Evolutionary conservation across 2,888 invertebrate species (phyloP).

Genomic region (Mesorhabditis spiculigera): DNA sequence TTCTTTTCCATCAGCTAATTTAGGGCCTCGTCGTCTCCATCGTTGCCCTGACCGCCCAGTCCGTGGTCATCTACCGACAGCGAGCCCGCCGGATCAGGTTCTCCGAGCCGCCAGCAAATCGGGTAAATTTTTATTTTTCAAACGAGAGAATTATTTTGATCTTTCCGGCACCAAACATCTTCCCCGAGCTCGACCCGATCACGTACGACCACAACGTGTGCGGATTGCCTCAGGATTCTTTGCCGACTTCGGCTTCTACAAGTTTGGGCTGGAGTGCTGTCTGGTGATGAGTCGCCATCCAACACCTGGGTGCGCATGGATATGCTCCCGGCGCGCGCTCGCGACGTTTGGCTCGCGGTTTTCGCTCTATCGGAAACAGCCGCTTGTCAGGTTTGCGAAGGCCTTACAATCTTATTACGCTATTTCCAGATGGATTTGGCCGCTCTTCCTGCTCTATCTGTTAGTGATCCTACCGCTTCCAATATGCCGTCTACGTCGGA

Average conservation of each 20-base stretch:
- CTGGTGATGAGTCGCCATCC: slow-evolving; percentile 79
- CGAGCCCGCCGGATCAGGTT: slow-evolving; percentile 30
- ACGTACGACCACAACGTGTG: slow-evolving; percentile 80
- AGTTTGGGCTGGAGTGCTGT: slow-evolving; percentile 90
- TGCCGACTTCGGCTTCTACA: slow-evolving; percentile 90
- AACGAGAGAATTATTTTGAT: not conserved
- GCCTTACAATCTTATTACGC: not conserved
- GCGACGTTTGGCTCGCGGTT: slow-evolving; percentile 66
- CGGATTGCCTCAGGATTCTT: slow-evolving; percentile 80
- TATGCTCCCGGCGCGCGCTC: slow-evolving; percentile 59
- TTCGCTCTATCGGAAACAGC: slow-evolving; percentile 75
- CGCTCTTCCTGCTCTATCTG: slow-evolving; percentile 76
- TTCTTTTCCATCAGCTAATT: slow-evolving; percentile 15
- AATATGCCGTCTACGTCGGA: slow-evolving; percentile 84
- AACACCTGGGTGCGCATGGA: slow-evolving; percentile 78
- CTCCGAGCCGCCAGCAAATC: slow-evolving; percentile 25
- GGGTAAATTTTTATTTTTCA: slow-evolving; percentile 4
- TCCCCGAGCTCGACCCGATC: slow-evolving; percentile 74
- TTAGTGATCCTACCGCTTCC: slow-evolving; percentile 77
- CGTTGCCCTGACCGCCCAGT: slow-evolving; percentile 78
- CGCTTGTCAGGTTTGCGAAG: slow-evolving; percentile 64
- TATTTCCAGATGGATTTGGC: slow-evolving; percentile 70
- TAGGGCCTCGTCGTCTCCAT: slow-evolving; percentile 69
- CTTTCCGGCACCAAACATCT: slow-evolving; percentile 62
- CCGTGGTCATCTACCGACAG: slow-evolving; percentile 65